Percentiles rank a stretch among this genome's conserved stretches.
phyloP scores from a whole-genome alignment of 2,888 invertebrate genomes.

The Cerastoderma edule region DNA sequence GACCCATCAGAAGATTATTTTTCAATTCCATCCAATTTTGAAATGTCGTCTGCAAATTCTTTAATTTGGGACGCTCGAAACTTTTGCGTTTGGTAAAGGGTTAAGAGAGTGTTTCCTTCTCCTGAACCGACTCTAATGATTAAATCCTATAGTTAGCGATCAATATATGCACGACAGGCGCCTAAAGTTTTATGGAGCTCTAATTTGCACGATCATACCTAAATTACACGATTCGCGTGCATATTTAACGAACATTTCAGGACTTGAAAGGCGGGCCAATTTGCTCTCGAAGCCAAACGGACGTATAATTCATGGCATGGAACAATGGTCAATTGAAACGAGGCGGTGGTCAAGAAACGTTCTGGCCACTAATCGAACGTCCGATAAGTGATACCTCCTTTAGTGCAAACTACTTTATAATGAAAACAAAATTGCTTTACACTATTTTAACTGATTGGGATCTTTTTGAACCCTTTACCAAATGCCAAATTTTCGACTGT shows the following conservation, averaged over 20 bases:
- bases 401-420: conserved; percentile 20
- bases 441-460: too few species aligned
- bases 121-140: too few species aligned
- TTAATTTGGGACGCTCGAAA: too few species aligned
- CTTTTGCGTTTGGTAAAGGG: too few species aligned
- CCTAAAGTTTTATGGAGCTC: conserved; percentile 19
- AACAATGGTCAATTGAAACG: conserved; percentile 16
- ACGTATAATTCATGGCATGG: conserved; percentile 17
- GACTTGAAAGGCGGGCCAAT: conserved; percentile 20
- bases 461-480: too few species aligned
- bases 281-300: conserved; percentile 16
- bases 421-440: conserved; percentile 24
- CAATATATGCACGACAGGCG: background rate
- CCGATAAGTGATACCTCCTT: conserved; percentile 9
- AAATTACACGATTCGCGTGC: conserved; percentile 23
- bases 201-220: conserved; percentile 24
- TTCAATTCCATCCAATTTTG: too few species aligned
- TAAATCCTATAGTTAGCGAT: too few species aligned
- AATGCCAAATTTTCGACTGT: too few species aligned
- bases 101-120: too few species aligned
- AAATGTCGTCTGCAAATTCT: too few species aligned
- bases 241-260: conserved; percentile 22
- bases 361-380: conserved; percentile 11
- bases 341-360: conserved; percentile 4
- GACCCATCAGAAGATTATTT: too few species aligned